phyloP scores from a whole-genome alignment of 2,888 invertebrate species.

The Myopa tessellatipennis region DNA sequence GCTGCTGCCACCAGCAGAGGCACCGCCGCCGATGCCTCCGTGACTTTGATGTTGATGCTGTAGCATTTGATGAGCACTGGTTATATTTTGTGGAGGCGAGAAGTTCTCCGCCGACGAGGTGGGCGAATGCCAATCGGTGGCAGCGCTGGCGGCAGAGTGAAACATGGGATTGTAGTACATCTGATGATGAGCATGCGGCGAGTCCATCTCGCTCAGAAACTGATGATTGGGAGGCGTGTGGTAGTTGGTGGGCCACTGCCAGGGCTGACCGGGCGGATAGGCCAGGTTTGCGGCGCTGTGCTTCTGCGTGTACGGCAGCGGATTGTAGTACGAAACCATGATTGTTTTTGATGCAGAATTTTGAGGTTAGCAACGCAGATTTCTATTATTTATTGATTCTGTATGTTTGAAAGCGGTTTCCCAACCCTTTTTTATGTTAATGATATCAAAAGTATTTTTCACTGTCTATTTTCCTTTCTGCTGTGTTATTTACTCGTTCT shows the following conservation, averaged over 20 bases:
- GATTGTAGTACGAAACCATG: constrained; percentile 81
- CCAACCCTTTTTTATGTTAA: no score
- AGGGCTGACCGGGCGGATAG: constrained; percentile 67
- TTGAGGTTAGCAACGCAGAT: constrained; percentile 46
- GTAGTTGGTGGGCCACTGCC: constrained; percentile 69
- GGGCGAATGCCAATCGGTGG: constrained; percentile 64
- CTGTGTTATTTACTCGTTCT: no score
- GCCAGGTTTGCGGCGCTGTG: constrained; percentile 73
- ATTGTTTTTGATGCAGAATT: constrained; percentile 29
- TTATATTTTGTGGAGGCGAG: constrained; percentile 52
- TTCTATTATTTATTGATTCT: constrained; percentile 8
- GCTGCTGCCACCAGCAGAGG: constrained; percentile 31
- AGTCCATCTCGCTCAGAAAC: constrained; percentile 68
- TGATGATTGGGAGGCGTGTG: constrained; percentile 67
- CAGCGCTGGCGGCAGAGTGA: constrained; percentile 63
- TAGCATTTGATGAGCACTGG: constrained; percentile 57
- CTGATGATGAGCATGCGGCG: constrained; percentile 66
- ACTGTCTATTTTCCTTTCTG: no score
- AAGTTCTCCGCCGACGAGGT: constrained; percentile 58
- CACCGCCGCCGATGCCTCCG: constrained; percentile 49
- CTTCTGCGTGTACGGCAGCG: constrained; percentile 76
- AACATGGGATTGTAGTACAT: constrained; percentile 70
- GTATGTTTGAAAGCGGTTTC: background rate
- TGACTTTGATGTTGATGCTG: constrained; percentile 46
- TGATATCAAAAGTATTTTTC: no score